These are phyloP conservation scores for Philaenus spumarius DNA, from an alignment of 1,140 invertebrate genomes.

Conservation along the genomic window DNA sequence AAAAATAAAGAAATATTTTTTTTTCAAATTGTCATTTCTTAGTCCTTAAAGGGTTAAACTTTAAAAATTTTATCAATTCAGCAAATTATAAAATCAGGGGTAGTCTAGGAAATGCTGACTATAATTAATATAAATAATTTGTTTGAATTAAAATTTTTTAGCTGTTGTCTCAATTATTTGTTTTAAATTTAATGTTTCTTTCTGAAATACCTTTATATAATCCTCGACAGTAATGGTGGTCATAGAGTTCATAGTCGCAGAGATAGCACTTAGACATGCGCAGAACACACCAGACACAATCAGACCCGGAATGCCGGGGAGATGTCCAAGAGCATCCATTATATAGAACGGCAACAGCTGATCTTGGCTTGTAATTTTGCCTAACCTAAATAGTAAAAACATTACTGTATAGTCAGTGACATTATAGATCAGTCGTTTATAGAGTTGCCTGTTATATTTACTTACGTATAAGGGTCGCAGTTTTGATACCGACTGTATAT, in stretches of 20 bases:
- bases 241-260: slow-evolving; percentile 75
- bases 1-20: no score
- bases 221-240: slow-evolving; percentile 81
- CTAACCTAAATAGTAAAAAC: slow-evolving; percentile 7
- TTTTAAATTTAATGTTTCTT: no score
- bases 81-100: no score
- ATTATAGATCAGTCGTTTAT: not conserved
- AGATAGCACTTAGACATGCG: slow-evolving; percentile 78
- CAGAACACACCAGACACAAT: slow-evolving; percentile 80
- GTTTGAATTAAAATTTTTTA: no score
- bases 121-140: no score
- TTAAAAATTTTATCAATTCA: no score
- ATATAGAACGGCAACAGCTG: slow-evolving; percentile 72
- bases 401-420: no score
- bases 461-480: slow-evolving; percentile 58
- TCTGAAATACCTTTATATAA: slow-evolving; percentile 52
- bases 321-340: slow-evolving; percentile 58
- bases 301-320: slow-evolving; percentile 67
- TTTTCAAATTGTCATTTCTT: no score
- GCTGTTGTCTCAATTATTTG: no score
- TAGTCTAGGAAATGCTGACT: no score
- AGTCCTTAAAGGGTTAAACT: no score
- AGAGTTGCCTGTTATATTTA: not conserved
- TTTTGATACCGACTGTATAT: slow-evolving; percentile 66
- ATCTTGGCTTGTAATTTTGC: slow-evolving; percentile 9